Base-by-base conservation (phyloP, 1,140 invertebrate species). In the Drosophila pachea region DNA sequence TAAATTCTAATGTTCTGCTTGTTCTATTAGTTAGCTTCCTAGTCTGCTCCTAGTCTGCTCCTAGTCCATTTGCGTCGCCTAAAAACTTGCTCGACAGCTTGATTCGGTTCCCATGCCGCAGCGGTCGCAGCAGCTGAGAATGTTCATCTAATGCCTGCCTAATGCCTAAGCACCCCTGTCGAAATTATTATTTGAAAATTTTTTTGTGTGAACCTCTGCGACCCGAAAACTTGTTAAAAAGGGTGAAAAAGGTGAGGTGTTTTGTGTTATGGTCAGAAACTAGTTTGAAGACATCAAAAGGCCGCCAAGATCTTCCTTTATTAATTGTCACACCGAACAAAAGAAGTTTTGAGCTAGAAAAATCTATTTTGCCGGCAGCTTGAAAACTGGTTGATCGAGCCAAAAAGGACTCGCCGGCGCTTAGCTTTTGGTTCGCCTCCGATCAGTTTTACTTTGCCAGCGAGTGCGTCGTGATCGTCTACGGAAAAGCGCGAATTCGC, bases 181-280 rank as follows among this genome's bases (percentile, higher is more conserved):
- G 65, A 8, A 58, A 68, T 73, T 78, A 76, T 78, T 69, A 73
- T 81, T 67, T 65, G 59, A 58, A 78, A 68, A 73, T 71, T 71
- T 71, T 71, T 22, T 78, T 63, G 63, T 83, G 66, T 76, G 70
- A 83, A 76, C 54, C 69, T 71, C 68, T n/a, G 55, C 33, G 52
- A 50, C 42, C 60, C 49, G 29, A 72, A 84, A 75, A 76, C 47
- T 29, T 54, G 68, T 53, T 43, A 50, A 82, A 72, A 71, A 70
- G 82, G 82, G 83, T 82, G 74, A 74, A 75, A 76, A 82, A 86
- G 82, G 82, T 86, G 77, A 86, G 82, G 76, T 33, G 81, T 62
- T 83, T 43, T 43, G 12, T 33, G 33, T 60, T 40, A 65, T 69
- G 74, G 64, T 64, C 72, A 69, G 40, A 64, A 83, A 83, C 79